Base-by-base conservation (phyloP, 2,113 vertebrate species). In the Neodontobutis hainanensis region DNA sequence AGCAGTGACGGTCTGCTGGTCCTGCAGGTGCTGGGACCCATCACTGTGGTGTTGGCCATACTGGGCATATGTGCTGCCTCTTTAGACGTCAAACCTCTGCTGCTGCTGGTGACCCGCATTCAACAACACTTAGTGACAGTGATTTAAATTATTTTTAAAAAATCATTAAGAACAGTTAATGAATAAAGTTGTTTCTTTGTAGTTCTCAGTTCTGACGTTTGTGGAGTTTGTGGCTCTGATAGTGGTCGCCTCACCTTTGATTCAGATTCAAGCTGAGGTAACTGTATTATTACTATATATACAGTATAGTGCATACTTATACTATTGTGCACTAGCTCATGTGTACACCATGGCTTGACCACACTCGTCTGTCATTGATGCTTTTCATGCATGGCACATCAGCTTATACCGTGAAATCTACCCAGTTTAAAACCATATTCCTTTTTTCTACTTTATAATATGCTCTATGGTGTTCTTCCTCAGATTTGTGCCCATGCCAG, bases 151-250 rank as follows among this genome's bases (percentile, higher is more conserved):
- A n/a, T 27, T 27, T 27, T 27, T 27, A 27, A 27, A 27, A n/a
- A 27, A 27, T 27, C 19, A 27, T 27, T 27, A 27, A 27, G 1
- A 27, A 27, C 19, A 27, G 19, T 27, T 27, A 27, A 27, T 27
- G 19, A 27, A 27, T 27, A 27, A 27, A 2, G 19, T 27, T 15
- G 8, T 47, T n/a, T 43, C 9, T 16, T 44, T 49, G 0, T 71
- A 90, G 89, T 89, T 89, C 32, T 87, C 84, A 7, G 79, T 57
- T 14, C 63, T 88, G 64, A 73, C 78, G 2, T 85, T 87, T 4
- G 75, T 89, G 71, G 87, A 83, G 73, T 90, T 90, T 10, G 85
- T 90, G 73, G 88, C 85, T 38, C 9, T 87, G 71, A 85, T 88
- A 73, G 38, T 90, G 0, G 77, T 84, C 0, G 81, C 87, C 6